Percentiles rank a stretch among this genome's conserved stretches.
These are phyloP conservation scores for Meloidogyne hapla DNA, from an alignment of 1,140 invertebrate species.

Conservation along the genomic window DNA sequence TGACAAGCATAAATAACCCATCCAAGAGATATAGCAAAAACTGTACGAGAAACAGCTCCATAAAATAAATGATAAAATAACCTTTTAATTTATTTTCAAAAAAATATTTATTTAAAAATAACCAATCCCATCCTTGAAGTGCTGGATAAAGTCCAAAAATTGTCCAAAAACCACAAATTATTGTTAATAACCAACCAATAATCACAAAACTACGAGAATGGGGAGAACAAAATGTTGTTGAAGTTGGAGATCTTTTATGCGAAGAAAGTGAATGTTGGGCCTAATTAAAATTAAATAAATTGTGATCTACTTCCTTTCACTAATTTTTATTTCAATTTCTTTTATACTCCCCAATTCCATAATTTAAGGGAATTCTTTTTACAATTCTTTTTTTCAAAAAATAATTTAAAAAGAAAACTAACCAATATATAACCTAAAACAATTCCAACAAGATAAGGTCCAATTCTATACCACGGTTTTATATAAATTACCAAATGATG, in stretches of 20 bases:
- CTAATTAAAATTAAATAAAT: neutral
- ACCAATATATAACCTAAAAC: constrained; percentile 65
- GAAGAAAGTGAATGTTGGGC: constrained; percentile 16
- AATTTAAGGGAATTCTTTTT: no score
- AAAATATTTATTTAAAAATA: neutral
- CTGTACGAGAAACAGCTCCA: constrained; percentile 52
- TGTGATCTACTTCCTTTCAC: no score
- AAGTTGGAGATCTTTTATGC: constrained; percentile 9
- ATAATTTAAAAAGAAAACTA: no score
- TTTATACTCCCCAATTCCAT: no score
- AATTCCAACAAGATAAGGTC: constrained; percentile 66
- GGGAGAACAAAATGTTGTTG: neutral
- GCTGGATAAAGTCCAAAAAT: constrained; percentile 61
- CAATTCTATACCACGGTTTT: constrained; percentile 66
- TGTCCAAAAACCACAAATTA: constrained; percentile 47
- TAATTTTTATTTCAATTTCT: no score
- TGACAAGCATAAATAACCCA: constrained; percentile 64
- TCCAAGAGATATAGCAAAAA: constrained; percentile 56
- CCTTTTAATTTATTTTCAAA: constrained; percentile 11
- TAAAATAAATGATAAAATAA: constrained; percentile 61
- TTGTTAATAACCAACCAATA: constrained; percentile 46
- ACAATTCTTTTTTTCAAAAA: no score
- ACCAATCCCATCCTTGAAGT: constrained; percentile 59
- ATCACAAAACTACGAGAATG: constrained; percentile 35
- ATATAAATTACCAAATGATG: constrained; percentile 66